These are phyloP conservation scores for Blera fallax DNA, from an alignment of 2,888 invertebrate species.

Conservation along the genomic window DNA sequence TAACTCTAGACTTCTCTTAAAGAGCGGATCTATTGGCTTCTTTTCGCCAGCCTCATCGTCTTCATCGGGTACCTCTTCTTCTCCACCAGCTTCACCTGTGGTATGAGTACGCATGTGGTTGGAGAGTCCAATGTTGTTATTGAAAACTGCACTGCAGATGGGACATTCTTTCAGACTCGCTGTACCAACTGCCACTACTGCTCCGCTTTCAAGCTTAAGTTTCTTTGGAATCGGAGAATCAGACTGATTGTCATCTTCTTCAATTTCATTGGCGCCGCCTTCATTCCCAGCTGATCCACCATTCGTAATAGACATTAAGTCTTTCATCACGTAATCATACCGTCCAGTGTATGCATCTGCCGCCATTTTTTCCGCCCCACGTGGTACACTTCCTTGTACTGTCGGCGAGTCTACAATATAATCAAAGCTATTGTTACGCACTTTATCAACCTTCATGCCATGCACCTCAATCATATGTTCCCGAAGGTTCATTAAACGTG, in stretches of 20 bases:
- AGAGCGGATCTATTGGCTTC: conserved; percentile 73
- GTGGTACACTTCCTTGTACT: conserved; percentile 67
- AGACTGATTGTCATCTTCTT: conserved; percentile 76
- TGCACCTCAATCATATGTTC: conserved; percentile 81
- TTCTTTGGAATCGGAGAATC: conserved; percentile 76
- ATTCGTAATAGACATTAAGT: conserved; percentile 81
- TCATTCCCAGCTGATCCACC: conserved; percentile 79
- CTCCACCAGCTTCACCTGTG: conserved; percentile 71
- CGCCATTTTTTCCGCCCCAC: conserved; percentile 46
- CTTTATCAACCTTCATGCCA: conserved; percentile 77
- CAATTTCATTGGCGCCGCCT: conserved; percentile 76
- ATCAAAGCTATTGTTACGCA: conserved; percentile 79
- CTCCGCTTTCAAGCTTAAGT: conserved; percentile 73
- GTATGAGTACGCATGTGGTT: conserved; percentile 81
- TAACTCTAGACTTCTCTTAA: conserved; percentile 78
- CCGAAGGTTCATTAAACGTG: conserved; percentile 80
- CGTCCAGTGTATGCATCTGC: conserved; percentile 79
- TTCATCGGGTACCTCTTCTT: conserved; percentile 13
- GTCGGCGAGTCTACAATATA: conserved; percentile 80
- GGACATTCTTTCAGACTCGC: conserved; percentile 78
- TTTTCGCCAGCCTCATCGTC: conserved; percentile 28
- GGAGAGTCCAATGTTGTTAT: conserved; percentile 80
- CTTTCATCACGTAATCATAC: conserved; percentile 81
- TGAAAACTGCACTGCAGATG: conserved; percentile 80
- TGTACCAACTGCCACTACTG: conserved; percentile 60